phyloP scores from a whole-genome alignment of 2,888 invertebrate species.

The Scaptomyza caliginosa region DNA sequence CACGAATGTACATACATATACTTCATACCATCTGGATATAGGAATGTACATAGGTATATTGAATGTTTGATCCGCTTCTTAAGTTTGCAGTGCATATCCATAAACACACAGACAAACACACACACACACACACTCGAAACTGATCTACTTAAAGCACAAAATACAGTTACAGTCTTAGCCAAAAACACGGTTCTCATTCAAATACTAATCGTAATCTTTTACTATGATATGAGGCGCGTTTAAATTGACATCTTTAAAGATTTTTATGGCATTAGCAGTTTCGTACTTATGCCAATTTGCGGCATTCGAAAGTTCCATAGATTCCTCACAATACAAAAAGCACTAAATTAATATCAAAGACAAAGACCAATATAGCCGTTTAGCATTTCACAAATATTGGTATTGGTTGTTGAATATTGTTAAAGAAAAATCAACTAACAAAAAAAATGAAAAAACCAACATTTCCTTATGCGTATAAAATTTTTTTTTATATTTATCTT shows the following conservation, averaged over 20 bases:
- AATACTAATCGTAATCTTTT: conserved; percentile 35
- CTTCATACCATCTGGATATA: neutral
- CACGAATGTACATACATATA: conserved; percentile 12
- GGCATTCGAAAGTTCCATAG: conserved; percentile 67
- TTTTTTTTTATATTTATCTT: neutral
- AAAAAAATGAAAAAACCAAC: conserved; percentile 52
- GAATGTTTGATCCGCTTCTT: conserved; percentile 26
- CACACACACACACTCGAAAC: conserved; percentile 22
- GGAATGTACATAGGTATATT: neutral
- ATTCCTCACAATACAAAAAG: conserved; percentile 85
- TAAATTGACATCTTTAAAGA: neutral
- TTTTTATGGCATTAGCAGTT: neutral
- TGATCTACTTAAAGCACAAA: conserved; percentile 31
- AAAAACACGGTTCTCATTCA: conserved; percentile 23
- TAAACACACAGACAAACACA: conserved; percentile 11
- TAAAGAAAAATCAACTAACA: conserved; percentile 28
- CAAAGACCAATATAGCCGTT: conserved; percentile 66
- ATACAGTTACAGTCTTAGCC: conserved; percentile 32
- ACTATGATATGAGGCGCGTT: conserved; percentile 54
- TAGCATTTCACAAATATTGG: conserved; percentile 58
- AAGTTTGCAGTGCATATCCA: conserved; percentile 60
- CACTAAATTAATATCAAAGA: conserved; percentile 82
- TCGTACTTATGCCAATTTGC: conserved; percentile 8
- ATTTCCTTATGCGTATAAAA: conserved; percentile 55
- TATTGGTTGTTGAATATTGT: conserved; percentile 79